Conservation (phyloP, 2,888 invertebrate genomes). For the Parnassius smintheus region DNA sequence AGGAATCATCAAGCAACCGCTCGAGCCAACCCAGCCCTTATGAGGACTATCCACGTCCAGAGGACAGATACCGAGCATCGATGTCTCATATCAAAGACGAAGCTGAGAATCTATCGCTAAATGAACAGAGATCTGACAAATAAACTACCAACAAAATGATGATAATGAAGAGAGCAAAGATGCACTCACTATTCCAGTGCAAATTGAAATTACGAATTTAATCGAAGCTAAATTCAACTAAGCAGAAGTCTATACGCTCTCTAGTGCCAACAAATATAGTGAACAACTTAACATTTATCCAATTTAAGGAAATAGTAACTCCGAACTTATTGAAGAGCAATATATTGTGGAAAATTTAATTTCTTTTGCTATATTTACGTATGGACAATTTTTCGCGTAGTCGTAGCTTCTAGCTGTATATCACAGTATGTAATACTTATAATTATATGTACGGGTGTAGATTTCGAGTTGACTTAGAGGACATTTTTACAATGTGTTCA, state of each 20-base stretch:
- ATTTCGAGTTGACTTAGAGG: conserved; percentile 68
- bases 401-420: conserved; percentile 39
- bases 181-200: neutral
- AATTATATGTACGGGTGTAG: conserved; percentile 71
- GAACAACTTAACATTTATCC: neutral
- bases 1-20: conserved; percentile 68
- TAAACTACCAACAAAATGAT: conserved; percentile 36
- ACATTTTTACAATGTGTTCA: conserved; percentile 64
- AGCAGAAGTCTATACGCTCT: conserved; percentile 3
- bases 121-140: conserved; percentile 76
- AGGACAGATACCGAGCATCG: conserved; percentile 68
- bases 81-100: conserved; percentile 74
- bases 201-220: neutral
- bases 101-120: conserved; percentile 76
- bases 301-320: conserved; percentile 8
- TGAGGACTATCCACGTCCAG: conserved; percentile 67
- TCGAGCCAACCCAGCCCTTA: conserved; percentile 72
- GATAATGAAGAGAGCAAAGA: conserved; percentile 1
- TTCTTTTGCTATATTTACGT: conserved; percentile 30
- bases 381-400: conserved; percentile 39
- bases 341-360: conserved; percentile 35
- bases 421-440: conserved; percentile 61
- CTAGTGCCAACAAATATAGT: conserved; percentile 11
- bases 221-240: neutral
- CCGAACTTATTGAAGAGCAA: conserved; percentile 38